These are phyloP conservation scores for Peromyscus eremicus DNA, from an alignment of 2,797 vertebrate species.

Conservation along the genomic window DNA sequence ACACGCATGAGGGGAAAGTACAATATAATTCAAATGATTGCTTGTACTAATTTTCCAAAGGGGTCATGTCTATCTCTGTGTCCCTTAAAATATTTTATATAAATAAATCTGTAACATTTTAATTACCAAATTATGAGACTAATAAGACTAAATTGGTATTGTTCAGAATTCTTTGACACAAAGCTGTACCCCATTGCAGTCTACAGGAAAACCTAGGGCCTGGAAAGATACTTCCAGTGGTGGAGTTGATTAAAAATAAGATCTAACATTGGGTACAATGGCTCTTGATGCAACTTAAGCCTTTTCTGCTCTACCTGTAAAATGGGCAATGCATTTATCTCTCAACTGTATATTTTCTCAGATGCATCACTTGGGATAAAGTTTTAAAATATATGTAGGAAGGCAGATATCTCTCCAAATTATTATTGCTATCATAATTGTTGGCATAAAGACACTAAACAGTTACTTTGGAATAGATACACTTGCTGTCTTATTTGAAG, in stretches of 20 bases:
- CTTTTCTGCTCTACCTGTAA: conserved; percentile 17
- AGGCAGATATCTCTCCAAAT: neutral
- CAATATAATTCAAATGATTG: neutral
- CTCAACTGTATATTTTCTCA: neutral
- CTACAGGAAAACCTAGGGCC: neutral
- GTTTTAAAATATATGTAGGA: neutral
- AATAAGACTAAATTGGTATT: neutral
- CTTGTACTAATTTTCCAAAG: neutral
- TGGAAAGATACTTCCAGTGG: neutral
- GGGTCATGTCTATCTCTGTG: neutral
- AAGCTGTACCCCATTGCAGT: neutral
- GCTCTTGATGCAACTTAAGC: neutral
- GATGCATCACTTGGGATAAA: neutral
- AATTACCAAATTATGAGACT: conserved; percentile 48
- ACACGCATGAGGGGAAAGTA: neutral
- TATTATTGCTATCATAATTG: neutral
- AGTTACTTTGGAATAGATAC: neutral
- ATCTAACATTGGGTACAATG: neutral
- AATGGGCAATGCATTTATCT: conserved; percentile 52
- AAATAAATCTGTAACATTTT: neutral
- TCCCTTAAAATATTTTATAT: neutral
- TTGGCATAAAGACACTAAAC: neutral
- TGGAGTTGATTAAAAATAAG: neutral
- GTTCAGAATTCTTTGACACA: neutral
- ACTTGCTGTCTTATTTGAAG: neutral